A percentile compares a stretch with the other conserved stretches of the same genome.
Evolutionary conservation across 2,113 vertebrate genomes (phyloP).

Genomic region (Gobius niger): DNA sequence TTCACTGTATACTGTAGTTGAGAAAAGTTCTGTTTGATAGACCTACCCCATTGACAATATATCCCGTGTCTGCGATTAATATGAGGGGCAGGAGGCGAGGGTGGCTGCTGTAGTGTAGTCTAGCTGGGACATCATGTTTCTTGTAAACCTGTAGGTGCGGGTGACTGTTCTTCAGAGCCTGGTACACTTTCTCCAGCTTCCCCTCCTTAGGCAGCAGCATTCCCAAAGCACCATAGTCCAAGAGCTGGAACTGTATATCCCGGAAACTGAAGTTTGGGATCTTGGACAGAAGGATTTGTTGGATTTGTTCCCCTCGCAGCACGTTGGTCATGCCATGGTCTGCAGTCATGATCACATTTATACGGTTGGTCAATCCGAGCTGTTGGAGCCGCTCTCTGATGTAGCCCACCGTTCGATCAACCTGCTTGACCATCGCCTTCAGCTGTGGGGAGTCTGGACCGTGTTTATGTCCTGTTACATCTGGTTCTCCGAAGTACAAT

Average conservation of each 20-base stretch:
- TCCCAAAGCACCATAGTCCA: constrained; percentile 85
- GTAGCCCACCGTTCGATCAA: constrained; percentile 86
- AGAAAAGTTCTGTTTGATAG: not conserved
- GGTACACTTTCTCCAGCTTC: constrained; percentile 81
- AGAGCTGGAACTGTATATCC: constrained; percentile 83
- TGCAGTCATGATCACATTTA: constrained; percentile 85
- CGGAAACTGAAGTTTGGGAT: constrained; percentile 79
- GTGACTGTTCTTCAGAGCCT: constrained; percentile 76
- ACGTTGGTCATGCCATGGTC: constrained; percentile 87
- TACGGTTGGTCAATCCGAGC: constrained; percentile 57
- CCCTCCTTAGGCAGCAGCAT: constrained; percentile 86
- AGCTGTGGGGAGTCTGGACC: constrained; percentile 82
- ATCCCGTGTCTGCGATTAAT: constrained; percentile 81
- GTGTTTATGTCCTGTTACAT: constrained; percentile 78
- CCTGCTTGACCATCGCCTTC: constrained; percentile 78
- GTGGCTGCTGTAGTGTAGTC: constrained; percentile 79
- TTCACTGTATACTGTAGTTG: too few relatives aligned
- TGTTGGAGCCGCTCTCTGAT: constrained; percentile 69
- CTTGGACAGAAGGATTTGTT: constrained; percentile 72
- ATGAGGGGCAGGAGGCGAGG: constrained; percentile 80
- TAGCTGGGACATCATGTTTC: constrained; percentile 80
- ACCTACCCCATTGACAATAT: constrained; percentile 77
- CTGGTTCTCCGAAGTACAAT: constrained; percentile 88
- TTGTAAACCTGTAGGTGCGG: constrained; percentile 84
- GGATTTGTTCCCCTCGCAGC: constrained; percentile 17